Conservation (phyloP, 2,113 vertebrate genomes). For the Cyanocitta stelleri region DNA sequence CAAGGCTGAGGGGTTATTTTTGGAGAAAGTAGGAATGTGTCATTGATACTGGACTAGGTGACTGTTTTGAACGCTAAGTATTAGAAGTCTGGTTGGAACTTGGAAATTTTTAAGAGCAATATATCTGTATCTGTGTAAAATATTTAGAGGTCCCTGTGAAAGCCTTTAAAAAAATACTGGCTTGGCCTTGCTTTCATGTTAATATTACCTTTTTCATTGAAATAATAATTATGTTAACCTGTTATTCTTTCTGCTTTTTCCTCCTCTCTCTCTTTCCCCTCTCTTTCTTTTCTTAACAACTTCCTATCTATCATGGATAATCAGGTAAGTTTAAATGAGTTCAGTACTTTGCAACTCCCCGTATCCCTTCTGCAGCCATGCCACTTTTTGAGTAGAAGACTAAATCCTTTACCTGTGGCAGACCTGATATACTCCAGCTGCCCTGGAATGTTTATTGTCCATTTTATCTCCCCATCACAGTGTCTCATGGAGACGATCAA, state of each 20-base stretch:
- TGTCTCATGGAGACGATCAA: background rate
- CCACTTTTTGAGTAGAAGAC: background rate
- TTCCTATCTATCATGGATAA: background rate
- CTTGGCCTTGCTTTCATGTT: background rate
- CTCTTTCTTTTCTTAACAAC: background rate
- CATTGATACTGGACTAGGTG: background rate
- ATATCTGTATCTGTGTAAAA: background rate
- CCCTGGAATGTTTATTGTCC: background rate
- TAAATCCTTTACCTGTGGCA: background rate
- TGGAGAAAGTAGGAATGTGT: background rate
- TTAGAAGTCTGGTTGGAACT: background rate
- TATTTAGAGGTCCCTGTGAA: background rate
- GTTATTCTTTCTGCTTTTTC: background rate
- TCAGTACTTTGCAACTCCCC: background rate
- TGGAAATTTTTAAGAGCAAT: background rate
- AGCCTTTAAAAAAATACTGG: background rate
- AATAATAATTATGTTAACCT: background rate
- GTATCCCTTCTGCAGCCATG: background rate
- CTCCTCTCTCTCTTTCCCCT: background rate
- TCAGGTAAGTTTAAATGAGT: background rate
- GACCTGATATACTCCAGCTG: background rate
- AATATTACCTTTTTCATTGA: background rate
- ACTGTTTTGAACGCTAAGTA: background rate
- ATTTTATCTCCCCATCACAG: background rate
- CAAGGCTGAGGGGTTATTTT: background rate